Conservation (phyloP, 2,888 invertebrate genomes). For the Agelastica alni region DNA sequence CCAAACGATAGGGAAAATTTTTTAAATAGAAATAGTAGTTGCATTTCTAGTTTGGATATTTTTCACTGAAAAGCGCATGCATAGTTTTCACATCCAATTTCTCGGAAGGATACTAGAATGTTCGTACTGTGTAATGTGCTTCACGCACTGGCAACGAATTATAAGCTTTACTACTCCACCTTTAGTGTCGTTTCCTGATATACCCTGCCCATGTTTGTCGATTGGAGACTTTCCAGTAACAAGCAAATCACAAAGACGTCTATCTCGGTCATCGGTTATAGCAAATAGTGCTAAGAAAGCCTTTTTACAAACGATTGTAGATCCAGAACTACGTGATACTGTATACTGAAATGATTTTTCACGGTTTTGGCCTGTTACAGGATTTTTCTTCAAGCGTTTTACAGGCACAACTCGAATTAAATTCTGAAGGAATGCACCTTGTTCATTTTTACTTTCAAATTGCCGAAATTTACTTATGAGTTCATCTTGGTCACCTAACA, state of each 20-base stretch:
- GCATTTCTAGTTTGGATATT: not conserved
- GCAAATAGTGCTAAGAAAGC: not conserved
- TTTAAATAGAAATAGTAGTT: not conserved
- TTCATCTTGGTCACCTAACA: not conserved
- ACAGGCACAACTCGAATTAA: not conserved
- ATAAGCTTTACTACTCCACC: conserved; percentile 19
- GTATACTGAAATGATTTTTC: not conserved
- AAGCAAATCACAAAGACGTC: not conserved
- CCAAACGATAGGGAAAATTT: not conserved
- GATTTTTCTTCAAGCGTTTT: not conserved
- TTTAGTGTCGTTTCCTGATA: conserved; percentile 9
- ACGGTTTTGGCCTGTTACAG: not conserved
- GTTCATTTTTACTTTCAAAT: not conserved
- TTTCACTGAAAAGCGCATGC: not conserved
- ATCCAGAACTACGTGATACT: not conserved
- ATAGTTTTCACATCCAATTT: not conserved
- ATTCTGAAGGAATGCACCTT: not conserved
- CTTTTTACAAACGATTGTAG: not conserved
- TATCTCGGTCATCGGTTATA: not conserved
- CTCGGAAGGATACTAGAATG: not conserved
- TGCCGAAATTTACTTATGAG: not conserved
- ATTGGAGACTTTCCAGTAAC: not conserved
- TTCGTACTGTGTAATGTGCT: not conserved
- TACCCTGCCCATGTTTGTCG: not conserved
- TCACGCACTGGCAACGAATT: not conserved